Conservation (phyloP, 2,888 invertebrate genomes). For the Coelinius sp. region DNA sequence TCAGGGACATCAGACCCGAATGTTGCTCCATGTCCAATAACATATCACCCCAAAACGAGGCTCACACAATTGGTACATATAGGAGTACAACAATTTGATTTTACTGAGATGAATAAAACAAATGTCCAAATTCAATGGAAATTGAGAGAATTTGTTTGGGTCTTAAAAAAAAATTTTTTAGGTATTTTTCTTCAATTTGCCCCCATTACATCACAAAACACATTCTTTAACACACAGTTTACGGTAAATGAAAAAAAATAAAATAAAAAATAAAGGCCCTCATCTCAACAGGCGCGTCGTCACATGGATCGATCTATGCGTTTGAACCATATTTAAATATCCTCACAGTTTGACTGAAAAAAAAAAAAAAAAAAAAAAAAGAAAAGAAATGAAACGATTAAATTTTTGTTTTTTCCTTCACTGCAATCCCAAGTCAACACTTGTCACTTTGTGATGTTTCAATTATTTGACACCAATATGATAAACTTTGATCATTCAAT, state of each 20-base stretch:
- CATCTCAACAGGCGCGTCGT: conserved; percentile 43
- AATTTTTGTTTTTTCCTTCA: conserved; percentile 46
- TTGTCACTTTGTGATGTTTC: conserved; percentile 1
- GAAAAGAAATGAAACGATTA: neutral
- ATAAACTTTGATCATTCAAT: neutral
- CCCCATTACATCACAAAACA: too few relatives aligned
- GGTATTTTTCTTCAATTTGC: too few relatives aligned
- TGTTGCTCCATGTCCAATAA: conserved; percentile 90
- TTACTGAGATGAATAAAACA: too few relatives aligned
- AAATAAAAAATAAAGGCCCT: too few relatives aligned
- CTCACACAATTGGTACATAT: conserved; percentile 55
- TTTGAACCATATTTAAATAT: conserved; percentile 48
- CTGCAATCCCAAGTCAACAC: conserved; percentile 47
- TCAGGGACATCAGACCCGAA: conserved; percentile 87
- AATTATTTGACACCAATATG: conserved; percentile 31
- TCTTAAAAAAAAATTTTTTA: too few relatives aligned
- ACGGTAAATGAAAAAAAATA: conserved; percentile 31
- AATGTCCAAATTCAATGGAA: too few relatives aligned
- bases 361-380: too few relatives aligned
- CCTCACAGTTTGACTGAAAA: neutral
- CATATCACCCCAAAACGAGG: conserved; percentile 73
- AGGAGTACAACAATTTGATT: neutral
- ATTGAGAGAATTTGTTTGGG: too few relatives aligned
- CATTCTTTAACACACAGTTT: conserved; percentile 4
- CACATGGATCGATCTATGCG: conserved; percentile 45